Percentiles rank a stretch among this genome's conserved stretches.
Conservation (phyloP, 2,888 invertebrate species). For the Sarcophaga rosellei region DNA sequence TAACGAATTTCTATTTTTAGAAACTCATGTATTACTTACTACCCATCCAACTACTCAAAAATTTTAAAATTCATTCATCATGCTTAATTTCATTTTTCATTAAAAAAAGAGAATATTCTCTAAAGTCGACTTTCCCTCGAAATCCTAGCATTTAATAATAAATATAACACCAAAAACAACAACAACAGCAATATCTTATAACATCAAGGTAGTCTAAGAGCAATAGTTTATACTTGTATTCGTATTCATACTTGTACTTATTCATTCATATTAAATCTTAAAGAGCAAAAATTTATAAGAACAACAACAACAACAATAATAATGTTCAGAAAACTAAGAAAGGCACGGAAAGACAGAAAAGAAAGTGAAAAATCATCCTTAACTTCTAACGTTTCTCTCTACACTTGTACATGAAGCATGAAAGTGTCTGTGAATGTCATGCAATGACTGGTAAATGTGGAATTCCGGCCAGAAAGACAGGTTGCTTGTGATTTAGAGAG, state of each 20-base stretch:
- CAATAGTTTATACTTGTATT: no score
- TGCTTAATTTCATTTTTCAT: slow-evolving; percentile 29
- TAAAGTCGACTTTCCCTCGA: slow-evolving; percentile 8
- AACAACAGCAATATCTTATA: background rate
- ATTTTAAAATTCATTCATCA: background rate
- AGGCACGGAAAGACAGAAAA: no score
- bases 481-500: slow-evolving; percentile 3
- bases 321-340: no score
- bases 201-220: slow-evolving; percentile 44
- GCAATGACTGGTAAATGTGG: slow-evolving; percentile 2
- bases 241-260: background rate
- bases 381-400: no score
- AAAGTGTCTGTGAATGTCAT: background rate
- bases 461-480: background rate
- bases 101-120: background rate
- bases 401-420: no score
- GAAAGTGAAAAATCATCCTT: no score
- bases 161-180: no score
- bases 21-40: no score
- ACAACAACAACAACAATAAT: background rate
- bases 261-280: background rate
- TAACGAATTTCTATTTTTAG: no score
- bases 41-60: no score
- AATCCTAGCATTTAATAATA: slow-evolving; percentile 18
- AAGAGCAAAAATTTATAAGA: background rate